Conservation (phyloP, 2,113 vertebrate genomes). For the Astur gentilis region DNA sequence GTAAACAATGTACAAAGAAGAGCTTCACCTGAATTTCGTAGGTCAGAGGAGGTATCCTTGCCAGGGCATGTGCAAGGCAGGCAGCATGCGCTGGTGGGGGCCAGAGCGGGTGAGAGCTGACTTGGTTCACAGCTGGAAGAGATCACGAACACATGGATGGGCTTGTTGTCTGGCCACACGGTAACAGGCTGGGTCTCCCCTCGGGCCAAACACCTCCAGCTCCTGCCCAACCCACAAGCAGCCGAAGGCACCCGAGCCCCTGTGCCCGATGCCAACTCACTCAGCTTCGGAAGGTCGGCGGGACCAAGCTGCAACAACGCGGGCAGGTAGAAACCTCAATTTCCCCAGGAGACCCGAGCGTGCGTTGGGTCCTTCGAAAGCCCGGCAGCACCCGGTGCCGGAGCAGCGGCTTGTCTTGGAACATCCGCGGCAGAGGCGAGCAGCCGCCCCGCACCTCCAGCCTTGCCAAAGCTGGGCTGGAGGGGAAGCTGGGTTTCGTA, state of each 20-base stretch:
- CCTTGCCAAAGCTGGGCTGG: background rate
- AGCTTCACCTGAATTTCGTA: conserved; percentile 59
- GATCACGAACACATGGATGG: background rate
- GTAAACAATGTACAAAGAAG: conserved; percentile 68
- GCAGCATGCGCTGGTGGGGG: background rate
- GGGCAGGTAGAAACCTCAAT: background rate
- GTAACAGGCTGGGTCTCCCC: background rate
- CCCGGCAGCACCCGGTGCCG: background rate
- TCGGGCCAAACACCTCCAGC: background rate
- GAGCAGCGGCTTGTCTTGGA: background rate
- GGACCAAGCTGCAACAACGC: accelerated
- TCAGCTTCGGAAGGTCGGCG: background rate
- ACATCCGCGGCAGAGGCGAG: no score
- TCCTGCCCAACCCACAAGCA: background rate
- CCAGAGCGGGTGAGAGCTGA: background rate
- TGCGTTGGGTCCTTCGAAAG: accelerated
- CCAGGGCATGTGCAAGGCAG: conserved; percentile 46
- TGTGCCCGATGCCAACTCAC: background rate
- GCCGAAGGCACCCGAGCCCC: background rate
- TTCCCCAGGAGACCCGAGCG: background rate
- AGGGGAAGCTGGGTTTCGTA: background rate
- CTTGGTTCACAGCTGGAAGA: background rate
- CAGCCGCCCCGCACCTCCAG: no score
- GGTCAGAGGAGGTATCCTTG: conserved; percentile 4
- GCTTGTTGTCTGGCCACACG: background rate